Evolutionary conservation across 2,888 invertebrate species (phyloP).

Genomic region (Hipparchia sbordonii): DNA sequence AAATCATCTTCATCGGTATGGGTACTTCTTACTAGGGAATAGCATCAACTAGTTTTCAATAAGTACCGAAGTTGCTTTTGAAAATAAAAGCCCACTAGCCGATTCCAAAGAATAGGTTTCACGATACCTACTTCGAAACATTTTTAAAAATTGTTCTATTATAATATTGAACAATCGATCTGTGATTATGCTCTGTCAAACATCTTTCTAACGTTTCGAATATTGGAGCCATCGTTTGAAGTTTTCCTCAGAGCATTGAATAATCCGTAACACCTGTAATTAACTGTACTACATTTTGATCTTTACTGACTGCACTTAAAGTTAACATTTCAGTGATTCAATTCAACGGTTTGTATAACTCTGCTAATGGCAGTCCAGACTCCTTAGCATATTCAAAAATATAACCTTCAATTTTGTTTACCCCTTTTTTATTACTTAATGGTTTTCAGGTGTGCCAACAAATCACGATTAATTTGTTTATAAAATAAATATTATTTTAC

Average conservation of each 20-base stretch:
- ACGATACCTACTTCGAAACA: background rate
- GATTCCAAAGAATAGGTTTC: constrained; percentile 11
- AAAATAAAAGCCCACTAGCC: no score
- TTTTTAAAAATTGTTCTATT: constrained; percentile 13
- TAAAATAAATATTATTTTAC: constrained; percentile 1
- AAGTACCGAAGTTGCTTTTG: no score
- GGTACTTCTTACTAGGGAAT: no score
- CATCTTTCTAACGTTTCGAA: constrained; percentile 28
- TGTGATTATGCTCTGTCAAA: constrained; percentile 27
- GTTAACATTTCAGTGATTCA: constrained; percentile 22
- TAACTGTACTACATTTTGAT: constrained; percentile 9
- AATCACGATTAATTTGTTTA: constrained; percentile 8
- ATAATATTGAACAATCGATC: constrained; percentile 6
- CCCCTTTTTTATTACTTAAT: constrained; percentile 13
- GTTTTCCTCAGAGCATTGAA: constrained; percentile 27
- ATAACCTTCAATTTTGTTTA: constrained; percentile 33
- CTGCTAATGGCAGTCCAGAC: constrained; percentile 37
- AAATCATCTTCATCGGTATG: background rate
- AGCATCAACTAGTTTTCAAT: no score
- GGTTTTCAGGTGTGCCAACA: constrained; percentile 24
- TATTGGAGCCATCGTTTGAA: constrained; percentile 35
- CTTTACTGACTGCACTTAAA: constrained; percentile 10
- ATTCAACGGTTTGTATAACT: constrained; percentile 29
- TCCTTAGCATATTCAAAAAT: constrained; percentile 26
- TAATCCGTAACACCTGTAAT: constrained; percentile 40